A percentile compares a stretch with the other conserved stretches of the same genome.
Conservation (phyloP, 2,113 vertebrate species). For the Jaculus jaculus region DNA sequence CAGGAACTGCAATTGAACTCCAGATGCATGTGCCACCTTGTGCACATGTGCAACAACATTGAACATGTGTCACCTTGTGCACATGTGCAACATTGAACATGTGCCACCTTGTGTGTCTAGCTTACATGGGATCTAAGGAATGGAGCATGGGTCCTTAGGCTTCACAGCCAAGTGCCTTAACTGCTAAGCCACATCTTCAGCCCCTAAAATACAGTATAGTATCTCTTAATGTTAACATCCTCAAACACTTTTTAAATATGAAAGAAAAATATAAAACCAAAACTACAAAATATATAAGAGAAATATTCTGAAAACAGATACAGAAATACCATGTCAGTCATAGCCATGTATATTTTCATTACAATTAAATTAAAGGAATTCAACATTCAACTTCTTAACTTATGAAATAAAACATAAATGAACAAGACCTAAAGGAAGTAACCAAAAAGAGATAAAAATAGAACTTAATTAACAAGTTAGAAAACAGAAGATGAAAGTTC, state of each 20-base stretch:
- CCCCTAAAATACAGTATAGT: too few relatives aligned
- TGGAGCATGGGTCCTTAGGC: too few relatives aligned
- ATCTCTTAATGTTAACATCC: not conserved
- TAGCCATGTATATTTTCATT: not conserved
- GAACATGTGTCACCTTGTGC: too few relatives aligned
- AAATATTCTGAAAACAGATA: not conserved
- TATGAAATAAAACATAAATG: constrained; percentile 31
- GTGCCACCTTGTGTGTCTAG: too few relatives aligned
- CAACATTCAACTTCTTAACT: not conserved
- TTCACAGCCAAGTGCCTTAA: too few relatives aligned
- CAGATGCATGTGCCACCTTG: too few relatives aligned
- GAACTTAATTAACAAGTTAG: not conserved
- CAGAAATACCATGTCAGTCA: not conserved
- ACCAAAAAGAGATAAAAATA: constrained; percentile 23
- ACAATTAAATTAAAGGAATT: constrained; percentile 19
- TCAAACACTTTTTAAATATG: not conserved
- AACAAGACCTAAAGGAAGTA: not conserved
- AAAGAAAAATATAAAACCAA: not conserved
- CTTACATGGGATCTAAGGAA: too few relatives aligned
- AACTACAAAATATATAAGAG: not conserved
- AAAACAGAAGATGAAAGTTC: not conserved
- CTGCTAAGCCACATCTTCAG: too few relatives aligned
- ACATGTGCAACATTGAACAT: too few relatives aligned
- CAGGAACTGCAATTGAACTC: too few relatives aligned
- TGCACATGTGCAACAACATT: too few relatives aligned